Base-by-base conservation (phyloP, 37 sponge, comb jelly and placozoan genomes). In the Chondrilla cf. caribensis region DNA sequence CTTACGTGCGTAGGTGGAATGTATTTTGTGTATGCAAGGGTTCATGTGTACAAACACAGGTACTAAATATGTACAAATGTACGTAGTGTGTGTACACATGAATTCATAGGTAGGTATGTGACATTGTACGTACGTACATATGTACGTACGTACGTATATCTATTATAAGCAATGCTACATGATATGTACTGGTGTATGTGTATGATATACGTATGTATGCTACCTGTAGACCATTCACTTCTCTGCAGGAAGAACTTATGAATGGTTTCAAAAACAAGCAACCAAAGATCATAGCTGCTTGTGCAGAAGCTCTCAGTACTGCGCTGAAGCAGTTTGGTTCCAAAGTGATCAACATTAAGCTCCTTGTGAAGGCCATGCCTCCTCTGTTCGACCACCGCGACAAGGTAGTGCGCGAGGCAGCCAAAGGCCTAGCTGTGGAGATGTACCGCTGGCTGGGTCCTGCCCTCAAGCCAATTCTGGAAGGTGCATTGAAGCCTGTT, bases 271-370 rank as follows among this genome's bases (percentile, higher is more conserved):
- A 80, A 17, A 85, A 89, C 88, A 97, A 97, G 70, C 95, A 90
- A 55, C 98, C 98, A 41, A 97, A 97, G 89, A 88, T 97, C 54
- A 93, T 97, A 31, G 84, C 84, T 2, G 98, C 86, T 4, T 88
- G 90, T 57, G 60, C 88, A 17, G 82, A 83, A 38, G 86, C 88
- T 51, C 17, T 95, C 57, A 87, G 67, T 0, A 44, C 42, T 32
- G 79, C 77, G 3, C 55, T 95, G 6, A 60, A 83, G 51, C 85
- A 90, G 80, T 97, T 95, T 87, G 98, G 98, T 25, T 86, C 86
- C 3, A 87, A 85, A 68, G 95, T 97, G 68, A 72, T 97, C 54
- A 87, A 87, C 25, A 60, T 90, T 58, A 97, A 95, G 81, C 35
- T 70, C 5, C 75, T 97, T n/a, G 54, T 97, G 82, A 92, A 88